Evolutionary conservation across 2,888 invertebrate genomes (phyloP).

Genomic region (Catocala nupta): DNA sequence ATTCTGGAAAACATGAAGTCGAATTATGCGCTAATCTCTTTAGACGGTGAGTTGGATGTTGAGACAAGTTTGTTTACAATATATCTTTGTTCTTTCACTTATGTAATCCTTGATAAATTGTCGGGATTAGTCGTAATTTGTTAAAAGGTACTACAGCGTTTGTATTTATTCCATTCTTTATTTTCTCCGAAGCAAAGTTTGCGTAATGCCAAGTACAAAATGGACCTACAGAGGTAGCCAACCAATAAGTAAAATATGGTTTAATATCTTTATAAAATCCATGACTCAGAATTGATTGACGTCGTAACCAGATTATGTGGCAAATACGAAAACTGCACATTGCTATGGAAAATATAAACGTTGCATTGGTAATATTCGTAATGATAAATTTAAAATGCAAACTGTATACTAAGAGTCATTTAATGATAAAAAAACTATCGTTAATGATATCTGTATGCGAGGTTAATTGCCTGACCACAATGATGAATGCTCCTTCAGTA

Average conservation of each 20-base stretch:
- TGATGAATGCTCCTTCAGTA: constrained; percentile 48
- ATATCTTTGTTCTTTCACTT: constrained; percentile 58
- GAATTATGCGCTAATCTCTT: constrained; percentile 90
- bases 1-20: constrained; percentile 91
- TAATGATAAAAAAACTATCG: constrained; percentile 37
- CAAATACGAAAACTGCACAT: background rate
- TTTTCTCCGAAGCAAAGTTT: constrained; percentile 5
- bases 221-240: background rate
- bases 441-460: constrained; percentile 41
- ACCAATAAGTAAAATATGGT: too few species aligned
- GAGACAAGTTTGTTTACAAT: constrained; percentile 57
- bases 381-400: constrained; percentile 32
- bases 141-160: constrained; percentile 10
- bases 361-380: background rate
- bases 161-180: constrained; percentile 33
- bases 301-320: too few species aligned
- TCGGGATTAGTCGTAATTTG: constrained; percentile 36
- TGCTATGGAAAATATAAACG: too few species aligned
- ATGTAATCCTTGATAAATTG: constrained; percentile 39
- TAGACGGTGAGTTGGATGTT: constrained; percentile 90
- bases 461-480: constrained; percentile 39
- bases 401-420: constrained; percentile 27
- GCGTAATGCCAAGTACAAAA: too few species aligned
- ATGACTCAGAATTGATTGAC: too few species aligned
- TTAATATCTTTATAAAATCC: too few species aligned